Percentiles rank a stretch among this genome's conserved stretches.
Conservation (phyloP, 64 coral and sea anemone species). For the Astreopora myriophthalma region DNA sequence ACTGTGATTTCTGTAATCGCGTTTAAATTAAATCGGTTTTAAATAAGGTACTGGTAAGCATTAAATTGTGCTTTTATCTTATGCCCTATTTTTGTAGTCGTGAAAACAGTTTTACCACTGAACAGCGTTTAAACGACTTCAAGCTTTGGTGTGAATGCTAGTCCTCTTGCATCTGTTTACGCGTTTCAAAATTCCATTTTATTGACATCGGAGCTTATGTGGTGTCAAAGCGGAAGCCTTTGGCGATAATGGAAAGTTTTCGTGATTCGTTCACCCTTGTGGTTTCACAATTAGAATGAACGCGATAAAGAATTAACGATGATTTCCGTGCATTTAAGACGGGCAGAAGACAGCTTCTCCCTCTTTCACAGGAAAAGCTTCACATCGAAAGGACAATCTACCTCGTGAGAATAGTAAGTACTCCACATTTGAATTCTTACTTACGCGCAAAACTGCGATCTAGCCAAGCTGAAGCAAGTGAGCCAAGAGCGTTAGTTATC, state of each 20-base stretch:
- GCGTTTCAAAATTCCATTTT: neutral
- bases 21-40: neutral
- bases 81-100: too few species aligned
- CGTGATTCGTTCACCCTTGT: neutral
- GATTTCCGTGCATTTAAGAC: neutral
- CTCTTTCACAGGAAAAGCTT: neutral
- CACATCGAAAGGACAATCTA: neutral
- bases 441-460: too few species aligned
- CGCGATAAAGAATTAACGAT: neutral
- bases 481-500: too few species aligned
- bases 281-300: neutral
- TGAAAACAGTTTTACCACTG: too few species aligned
- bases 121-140: too few species aligned
- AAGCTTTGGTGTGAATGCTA: too few species aligned
- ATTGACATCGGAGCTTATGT: neutral
- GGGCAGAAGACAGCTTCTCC: neutral
- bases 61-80: too few species aligned
- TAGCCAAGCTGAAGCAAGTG: too few species aligned
- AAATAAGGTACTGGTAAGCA: too few species aligned
- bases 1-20: neutral
- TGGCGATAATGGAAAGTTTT: neutral
- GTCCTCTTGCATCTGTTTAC: too few species aligned
- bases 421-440: too few species aligned
- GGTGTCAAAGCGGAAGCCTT: neutral
- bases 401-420: too few species aligned